Conservation (phyloP, 2,113 vertebrate species). For the Ginglymostoma cirratum region DNA sequence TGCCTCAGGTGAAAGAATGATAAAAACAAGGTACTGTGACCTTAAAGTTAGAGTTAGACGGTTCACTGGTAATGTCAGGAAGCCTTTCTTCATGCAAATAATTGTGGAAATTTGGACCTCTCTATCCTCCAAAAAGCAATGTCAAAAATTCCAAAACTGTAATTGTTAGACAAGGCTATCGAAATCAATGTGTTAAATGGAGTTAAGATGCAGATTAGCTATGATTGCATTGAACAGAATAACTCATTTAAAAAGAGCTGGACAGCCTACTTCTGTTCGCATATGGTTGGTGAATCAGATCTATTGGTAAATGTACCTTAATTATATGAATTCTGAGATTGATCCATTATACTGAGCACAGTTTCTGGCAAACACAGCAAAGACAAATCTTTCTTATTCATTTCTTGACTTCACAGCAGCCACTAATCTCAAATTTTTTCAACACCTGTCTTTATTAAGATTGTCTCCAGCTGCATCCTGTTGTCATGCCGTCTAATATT, state of each 20-base stretch:
- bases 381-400: neutral
- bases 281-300: neutral
- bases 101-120: neutral
- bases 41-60: neutral
- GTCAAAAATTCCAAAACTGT: neutral
- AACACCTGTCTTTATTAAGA: neutral
- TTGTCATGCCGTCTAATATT: conserved; percentile 1
- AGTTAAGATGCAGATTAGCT: neutral
- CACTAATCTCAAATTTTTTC: neutral
- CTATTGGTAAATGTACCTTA: neutral
- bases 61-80: neutral
- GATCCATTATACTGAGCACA: neutral
- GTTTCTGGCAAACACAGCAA: neutral
- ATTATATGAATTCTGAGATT: neutral
- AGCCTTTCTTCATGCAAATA: neutral
- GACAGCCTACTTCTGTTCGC: neutral
- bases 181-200: neutral
- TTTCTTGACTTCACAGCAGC: neutral
- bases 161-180: neutral
- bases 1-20: neutral
- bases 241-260: neutral
- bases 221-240: neutral
- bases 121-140: too few relatives aligned
- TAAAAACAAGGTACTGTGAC: neutral
- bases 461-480: neutral